A percentile compares a stretch with the other conserved stretches of the same genome.
Conservation (phyloP, 2,888 invertebrate genomes). For the Drosophila merina region DNA sequence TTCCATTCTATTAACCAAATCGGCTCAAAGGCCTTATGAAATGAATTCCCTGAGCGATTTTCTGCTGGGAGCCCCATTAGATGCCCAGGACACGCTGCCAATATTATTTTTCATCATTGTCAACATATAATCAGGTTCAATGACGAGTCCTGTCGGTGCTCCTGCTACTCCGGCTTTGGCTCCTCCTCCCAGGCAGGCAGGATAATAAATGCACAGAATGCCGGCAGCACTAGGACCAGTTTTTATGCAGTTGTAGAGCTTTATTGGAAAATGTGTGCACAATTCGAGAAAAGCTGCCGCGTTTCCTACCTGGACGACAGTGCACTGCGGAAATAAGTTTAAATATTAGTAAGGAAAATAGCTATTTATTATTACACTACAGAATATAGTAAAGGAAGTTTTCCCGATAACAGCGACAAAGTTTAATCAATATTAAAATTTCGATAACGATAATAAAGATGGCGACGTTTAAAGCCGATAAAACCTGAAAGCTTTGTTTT, state of each 20-base stretch:
- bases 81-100: slow-evolving; percentile 13
- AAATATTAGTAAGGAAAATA: too few species aligned
- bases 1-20: neutral
- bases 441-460: neutral
- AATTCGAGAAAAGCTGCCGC: slow-evolving; percentile 61
- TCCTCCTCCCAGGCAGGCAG: slow-evolving; percentile 43
- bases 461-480: neutral
- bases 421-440: neutral
- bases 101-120: slow-evolving; percentile 56
- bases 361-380: too few species aligned
- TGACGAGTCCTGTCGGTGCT: slow-evolving; percentile 46
- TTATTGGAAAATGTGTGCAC: slow-evolving; percentile 75
- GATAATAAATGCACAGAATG: slow-evolving; percentile 67
- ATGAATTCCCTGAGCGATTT: slow-evolving; percentile 6
- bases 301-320: slow-evolving; percentile 33
- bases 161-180: neutral
- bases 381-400: too few species aligned
- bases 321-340: slow-evolving; percentile 12
- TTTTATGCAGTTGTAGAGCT: slow-evolving; percentile 65
- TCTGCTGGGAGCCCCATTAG: slow-evolving; percentile 10
- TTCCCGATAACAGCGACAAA: too few species aligned
- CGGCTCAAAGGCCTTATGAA: slow-evolving; percentile 1
- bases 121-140: slow-evolving; percentile 66
- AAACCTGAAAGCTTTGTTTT: neutral
- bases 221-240: slow-evolving; percentile 23